Percentiles rank a stretch among this genome's conserved stretches.
Evolutionary conservation across 2,888 invertebrate genomes (phyloP).

Genomic region (Apamea monoglypha): DNA sequence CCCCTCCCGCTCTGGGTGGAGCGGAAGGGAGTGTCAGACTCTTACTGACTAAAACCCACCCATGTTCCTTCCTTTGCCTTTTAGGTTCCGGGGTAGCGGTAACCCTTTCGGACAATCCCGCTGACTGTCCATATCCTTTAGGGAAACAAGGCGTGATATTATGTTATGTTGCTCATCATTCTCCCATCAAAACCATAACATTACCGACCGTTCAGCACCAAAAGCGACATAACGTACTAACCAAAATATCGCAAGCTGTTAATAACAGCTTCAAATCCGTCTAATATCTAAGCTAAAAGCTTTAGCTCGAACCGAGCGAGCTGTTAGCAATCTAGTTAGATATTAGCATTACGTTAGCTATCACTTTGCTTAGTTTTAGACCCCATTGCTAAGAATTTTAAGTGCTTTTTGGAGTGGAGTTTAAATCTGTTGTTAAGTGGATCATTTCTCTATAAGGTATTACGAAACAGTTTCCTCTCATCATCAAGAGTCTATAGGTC

Average conservation of each 20-base stretch:
- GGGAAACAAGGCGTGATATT: no score
- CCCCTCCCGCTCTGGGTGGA: no score
- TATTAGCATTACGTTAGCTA: slow-evolving; percentile 35
- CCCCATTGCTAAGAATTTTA: not conserved
- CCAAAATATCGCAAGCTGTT: slow-evolving; percentile 16
- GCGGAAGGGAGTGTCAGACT: no score
- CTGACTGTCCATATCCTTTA: no score
- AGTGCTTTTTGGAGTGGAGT: not conserved
- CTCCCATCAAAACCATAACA: not conserved
- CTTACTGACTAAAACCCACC: no score
- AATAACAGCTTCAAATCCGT: slow-evolving; percentile 24
- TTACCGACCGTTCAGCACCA: not conserved
- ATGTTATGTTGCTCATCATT: not conserved
- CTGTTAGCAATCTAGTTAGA: not conserved
- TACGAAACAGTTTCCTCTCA: not conserved
- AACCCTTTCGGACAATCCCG: no score
- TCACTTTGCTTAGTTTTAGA: slow-evolving; percentile 25
- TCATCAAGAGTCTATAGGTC: no score
- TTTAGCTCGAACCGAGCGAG: slow-evolving; percentile 1
- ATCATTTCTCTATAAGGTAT: not conserved
- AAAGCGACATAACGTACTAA: not conserved
- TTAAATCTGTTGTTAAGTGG: not conserved
- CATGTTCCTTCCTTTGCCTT: no score
- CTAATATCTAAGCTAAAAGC: slow-evolving; percentile 24
- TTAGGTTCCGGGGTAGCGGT: no score